phyloP scores from a whole-genome alignment of 1,140 invertebrate species.

The Coptotermes formosanus region DNA sequence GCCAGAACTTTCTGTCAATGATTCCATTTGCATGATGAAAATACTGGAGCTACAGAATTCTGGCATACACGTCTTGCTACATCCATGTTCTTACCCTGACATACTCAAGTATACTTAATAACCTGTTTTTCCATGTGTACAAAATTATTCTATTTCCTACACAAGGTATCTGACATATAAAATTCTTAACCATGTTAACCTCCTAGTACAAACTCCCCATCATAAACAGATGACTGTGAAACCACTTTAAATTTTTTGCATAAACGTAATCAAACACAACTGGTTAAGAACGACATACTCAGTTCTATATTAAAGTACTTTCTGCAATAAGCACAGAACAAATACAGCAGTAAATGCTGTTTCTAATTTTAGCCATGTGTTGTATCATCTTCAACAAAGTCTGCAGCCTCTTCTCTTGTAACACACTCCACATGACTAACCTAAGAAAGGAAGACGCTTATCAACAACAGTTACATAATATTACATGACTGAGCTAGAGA shows the following conservation, averaged over 20 bases:
- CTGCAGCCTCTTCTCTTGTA: constrained; percentile 87
- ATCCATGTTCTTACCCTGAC: background rate
- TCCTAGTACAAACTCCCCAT: background rate
- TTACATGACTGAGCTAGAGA: no score
- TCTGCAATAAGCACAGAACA: background rate
- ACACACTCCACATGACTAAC: constrained; percentile 89
- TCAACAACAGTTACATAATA: no score
- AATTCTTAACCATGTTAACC: constrained; percentile 1
- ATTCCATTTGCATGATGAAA: no score
- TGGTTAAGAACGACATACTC: background rate
- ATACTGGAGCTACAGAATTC: no score
- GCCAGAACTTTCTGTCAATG: no score
- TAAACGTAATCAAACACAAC: background rate
- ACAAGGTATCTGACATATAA: background rate
- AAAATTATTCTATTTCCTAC: constrained; percentile 11
- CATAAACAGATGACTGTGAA: background rate
- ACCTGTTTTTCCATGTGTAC: background rate
- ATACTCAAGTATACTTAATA: background rate
- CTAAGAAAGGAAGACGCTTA: constrained; percentile 38
- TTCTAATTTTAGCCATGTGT: constrained; percentile 70
- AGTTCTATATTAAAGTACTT: background rate
- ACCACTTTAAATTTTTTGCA: background rate
- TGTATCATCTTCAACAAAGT: constrained; percentile 98
- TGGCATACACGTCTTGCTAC: background rate
- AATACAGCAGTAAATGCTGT: background rate